A percentile compares a stretch with the other conserved stretches of the same genome.
Conservation (phyloP, 2,888 invertebrate species). For the Diplolepis rosae region DNA sequence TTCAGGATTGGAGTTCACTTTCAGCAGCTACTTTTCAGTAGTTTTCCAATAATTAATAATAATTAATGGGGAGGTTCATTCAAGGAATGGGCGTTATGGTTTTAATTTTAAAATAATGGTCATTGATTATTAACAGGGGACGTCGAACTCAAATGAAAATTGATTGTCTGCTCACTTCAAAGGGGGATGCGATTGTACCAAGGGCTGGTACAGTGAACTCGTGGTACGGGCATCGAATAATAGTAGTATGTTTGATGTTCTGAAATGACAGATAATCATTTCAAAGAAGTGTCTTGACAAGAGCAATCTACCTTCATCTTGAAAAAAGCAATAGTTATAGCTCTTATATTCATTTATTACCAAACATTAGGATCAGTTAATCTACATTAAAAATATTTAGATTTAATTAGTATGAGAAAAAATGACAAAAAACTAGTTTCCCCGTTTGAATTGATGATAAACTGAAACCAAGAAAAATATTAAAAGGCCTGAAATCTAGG, state of each 20-base stretch:
- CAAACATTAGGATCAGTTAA: background rate
- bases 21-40: too few species aligned
- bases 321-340: conserved; percentile 19
- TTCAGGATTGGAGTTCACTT: too few species aligned
- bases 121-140: conserved; percentile 44
- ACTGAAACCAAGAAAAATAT: background rate
- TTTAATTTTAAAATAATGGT: conserved; percentile 41
- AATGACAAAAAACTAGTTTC: too few species aligned
- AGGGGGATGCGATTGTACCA: conserved; percentile 69
- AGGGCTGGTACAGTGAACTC: conserved; percentile 71
- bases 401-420: too few species aligned
- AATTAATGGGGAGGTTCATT: conserved; percentile 21
- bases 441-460: too few species aligned
- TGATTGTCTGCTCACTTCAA: conserved; percentile 63
- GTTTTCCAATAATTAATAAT: conserved; percentile 4
- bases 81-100: conserved; percentile 20
- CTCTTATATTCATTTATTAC: background rate
- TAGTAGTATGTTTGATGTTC: conserved; percentile 61
- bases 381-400: too few species aligned
- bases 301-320: background rate
- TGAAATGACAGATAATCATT: conserved; percentile 25
- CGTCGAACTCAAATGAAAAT: conserved; percentile 50
- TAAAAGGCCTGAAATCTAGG: background rate
- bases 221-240: conserved; percentile 73
- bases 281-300: conserved; percentile 10